Evolutionary conservation across 2,113 vertebrate species (phyloP).

Genomic region (Chascanopsetta lugubris): DNA sequence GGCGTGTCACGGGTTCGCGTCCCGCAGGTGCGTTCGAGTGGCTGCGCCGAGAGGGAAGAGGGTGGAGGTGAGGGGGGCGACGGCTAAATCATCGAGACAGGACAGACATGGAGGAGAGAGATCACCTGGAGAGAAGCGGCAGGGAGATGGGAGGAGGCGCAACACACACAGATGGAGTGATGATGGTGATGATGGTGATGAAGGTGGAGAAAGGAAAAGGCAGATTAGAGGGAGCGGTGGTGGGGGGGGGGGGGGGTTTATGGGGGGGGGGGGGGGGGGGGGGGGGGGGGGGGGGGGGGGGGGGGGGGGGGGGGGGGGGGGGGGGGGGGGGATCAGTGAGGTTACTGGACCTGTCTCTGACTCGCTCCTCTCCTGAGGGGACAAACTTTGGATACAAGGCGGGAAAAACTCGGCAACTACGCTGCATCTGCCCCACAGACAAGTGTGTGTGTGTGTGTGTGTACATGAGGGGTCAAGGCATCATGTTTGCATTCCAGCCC

Average conservation of each 20-base stretch:
- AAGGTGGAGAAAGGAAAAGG: too few species aligned
- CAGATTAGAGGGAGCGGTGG: conserved; percentile 28
- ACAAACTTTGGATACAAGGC: conserved; percentile 71
- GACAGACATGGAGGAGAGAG: conserved; percentile 66
- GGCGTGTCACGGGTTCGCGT: neutral
- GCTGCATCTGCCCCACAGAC: conserved; percentile 81
- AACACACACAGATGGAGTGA: conserved; percentile 21
- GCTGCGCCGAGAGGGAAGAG: conserved; percentile 56
- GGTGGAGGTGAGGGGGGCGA: conserved; percentile 39
- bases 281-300: too few species aligned
- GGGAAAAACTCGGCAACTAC: conserved; percentile 74
- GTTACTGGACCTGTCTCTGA: conserved; percentile 55
- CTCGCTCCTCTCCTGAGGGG: conserved; percentile 71
- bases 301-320: too few species aligned
- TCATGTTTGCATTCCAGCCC: conserved; percentile 79
- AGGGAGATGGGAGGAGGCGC: conserved; percentile 41
- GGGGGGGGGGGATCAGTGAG: conserved; percentile 39
- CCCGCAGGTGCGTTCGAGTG: conserved; percentile 65
- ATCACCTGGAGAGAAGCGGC: conserved; percentile 51
- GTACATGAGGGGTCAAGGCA: conserved; percentile 70
- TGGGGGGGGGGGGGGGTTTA: neutral
- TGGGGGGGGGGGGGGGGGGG: too few species aligned
- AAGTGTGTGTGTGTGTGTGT: conserved; percentile 55
- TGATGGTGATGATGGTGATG: conserved; percentile 19
- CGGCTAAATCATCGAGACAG: conserved; percentile 57